These are phyloP conservation scores for Sus cebifrons DNA, from an alignment of 2,797 vertebrate genomes.

Conservation along the genomic window DNA sequence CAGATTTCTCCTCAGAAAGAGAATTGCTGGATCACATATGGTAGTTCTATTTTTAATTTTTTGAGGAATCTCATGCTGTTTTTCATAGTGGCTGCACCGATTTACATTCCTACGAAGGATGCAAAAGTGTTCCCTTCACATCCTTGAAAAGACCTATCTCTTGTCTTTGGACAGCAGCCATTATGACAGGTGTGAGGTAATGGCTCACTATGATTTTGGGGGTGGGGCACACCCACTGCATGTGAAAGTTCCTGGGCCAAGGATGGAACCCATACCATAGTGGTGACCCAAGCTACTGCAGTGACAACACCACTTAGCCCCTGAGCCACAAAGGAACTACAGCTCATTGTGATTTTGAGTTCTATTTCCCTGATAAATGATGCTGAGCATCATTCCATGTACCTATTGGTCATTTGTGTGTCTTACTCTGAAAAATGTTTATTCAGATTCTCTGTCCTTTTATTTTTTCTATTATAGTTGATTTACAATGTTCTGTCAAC, in stretches of 20 bases:
- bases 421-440: background rate
- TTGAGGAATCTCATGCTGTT: background rate
- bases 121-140: background rate
- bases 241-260: too few relatives aligned
- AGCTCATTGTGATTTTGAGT: background rate
- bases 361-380: background rate
- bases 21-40: background rate
- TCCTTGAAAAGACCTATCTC: background rate
- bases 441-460: background rate
- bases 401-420: background rate
- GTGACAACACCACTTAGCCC: too few relatives aligned
- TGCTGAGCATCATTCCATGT: background rate
- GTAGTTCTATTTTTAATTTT: background rate
- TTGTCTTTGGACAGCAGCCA: background rate
- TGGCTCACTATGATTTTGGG: background rate
- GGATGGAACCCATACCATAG: too few relatives aligned
- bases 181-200: background rate
- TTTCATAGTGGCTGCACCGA: background rate
- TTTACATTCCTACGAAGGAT: background rate
- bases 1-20: background rate
- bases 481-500: too few relatives aligned
- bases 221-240: too few relatives aligned
- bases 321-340: too few relatives aligned
- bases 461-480: too few relatives aligned
- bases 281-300: too few relatives aligned